Base-by-base conservation (phyloP, 2,888 invertebrate species). In the Leptinotarsa haldemani region DNA sequence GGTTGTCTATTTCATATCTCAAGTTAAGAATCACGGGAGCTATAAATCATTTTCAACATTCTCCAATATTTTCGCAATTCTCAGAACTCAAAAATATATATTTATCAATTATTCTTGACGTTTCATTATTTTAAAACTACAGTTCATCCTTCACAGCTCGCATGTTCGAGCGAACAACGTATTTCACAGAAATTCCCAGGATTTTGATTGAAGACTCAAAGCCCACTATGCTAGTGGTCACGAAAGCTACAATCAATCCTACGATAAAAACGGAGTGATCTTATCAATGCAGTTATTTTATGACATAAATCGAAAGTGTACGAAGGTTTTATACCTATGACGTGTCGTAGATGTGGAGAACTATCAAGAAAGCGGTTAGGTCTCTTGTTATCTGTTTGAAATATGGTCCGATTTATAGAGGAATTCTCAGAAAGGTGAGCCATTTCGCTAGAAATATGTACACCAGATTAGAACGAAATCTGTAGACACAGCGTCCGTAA, bases 71-170 rank as follows among this genome's bases (percentile, higher is more conserved):
- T 20, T 47, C n/a, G 56, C 46, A n/a, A 12, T 56, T 46, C 56
- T 61, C 30, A n/a, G 30, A 46, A 30, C 56, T 68, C 46, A 18
- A 48, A 53, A 58, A 58, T 56, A 67, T 18, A 68, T 68, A 68
- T 56, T 56, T 46, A 47, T 68, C 68, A 68, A 56, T 68, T 68
- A 68, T 46, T 46, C 20, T 46, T 56, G 68, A 68, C 68, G 22
- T 56, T 68, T 58, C 68, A 68, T 68, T 58, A 68, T 56, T 58
- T 56, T 40, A 67, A 30, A 40, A 56, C 18, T 46, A 56, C 40
- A n/a, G 56, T n/a, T 68, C 68, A 68, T 68, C 68, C n/a, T 46
- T 68, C 68, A 56, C 13, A 47, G 68, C 68, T 68, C 20, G 46
- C 68, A 68, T 68, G 56, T 40, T 56, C 16, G 68, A 68, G 46